phyloP scores from a whole-genome alignment of 2,888 invertebrate species.

The Ennomos quercinarius region DNA sequence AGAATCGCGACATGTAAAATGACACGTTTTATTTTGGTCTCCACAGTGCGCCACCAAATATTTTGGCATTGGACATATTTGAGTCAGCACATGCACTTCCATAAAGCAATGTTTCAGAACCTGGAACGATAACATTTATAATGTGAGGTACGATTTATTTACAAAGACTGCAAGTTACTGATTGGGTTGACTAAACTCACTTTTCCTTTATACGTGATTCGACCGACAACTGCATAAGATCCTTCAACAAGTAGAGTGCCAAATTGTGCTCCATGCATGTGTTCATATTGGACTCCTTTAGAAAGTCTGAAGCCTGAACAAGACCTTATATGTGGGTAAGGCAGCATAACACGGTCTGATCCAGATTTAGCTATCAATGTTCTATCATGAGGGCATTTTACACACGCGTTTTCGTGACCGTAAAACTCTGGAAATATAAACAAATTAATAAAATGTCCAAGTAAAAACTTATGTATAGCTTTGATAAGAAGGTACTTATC shows the following conservation, averaged over 20 bases:
- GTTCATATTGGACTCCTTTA: slow-evolving; percentile 56
- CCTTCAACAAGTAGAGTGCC: slow-evolving; percentile 71
- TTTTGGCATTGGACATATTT: slow-evolving; percentile 69
- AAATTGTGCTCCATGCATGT: slow-evolving; percentile 73
- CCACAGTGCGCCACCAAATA: slow-evolving; percentile 62
- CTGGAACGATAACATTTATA: slow-evolving; percentile 53
- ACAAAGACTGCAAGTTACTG: background rate
- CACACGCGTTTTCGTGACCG: slow-evolving; percentile 50
- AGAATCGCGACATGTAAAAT: slow-evolving; percentile 68
- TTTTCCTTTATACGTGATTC: slow-evolving; percentile 60
- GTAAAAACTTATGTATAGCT: too few species aligned
- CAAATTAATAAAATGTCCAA: too few species aligned
- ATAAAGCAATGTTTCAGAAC: slow-evolving; percentile 73
- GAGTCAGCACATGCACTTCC: slow-evolving; percentile 72
- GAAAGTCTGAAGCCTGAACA: slow-evolving; percentile 65
- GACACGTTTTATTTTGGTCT: slow-evolving; percentile 62
- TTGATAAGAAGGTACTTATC: slow-evolving; percentile 1
- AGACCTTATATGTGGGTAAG: slow-evolving; percentile 60
- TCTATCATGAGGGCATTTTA: slow-evolving; percentile 75
- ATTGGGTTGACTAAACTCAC: slow-evolving; percentile 52
- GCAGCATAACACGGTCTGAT: slow-evolving; percentile 62
- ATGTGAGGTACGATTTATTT: slow-evolving; percentile 34
- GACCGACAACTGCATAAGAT: slow-evolving; percentile 69
- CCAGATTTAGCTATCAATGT: slow-evolving; percentile 71
- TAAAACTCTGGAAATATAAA: slow-evolving; percentile 19